Base-by-base conservation (phyloP, 2,797 vertebrate species). In the Coranthus polyacanthus region DNA sequence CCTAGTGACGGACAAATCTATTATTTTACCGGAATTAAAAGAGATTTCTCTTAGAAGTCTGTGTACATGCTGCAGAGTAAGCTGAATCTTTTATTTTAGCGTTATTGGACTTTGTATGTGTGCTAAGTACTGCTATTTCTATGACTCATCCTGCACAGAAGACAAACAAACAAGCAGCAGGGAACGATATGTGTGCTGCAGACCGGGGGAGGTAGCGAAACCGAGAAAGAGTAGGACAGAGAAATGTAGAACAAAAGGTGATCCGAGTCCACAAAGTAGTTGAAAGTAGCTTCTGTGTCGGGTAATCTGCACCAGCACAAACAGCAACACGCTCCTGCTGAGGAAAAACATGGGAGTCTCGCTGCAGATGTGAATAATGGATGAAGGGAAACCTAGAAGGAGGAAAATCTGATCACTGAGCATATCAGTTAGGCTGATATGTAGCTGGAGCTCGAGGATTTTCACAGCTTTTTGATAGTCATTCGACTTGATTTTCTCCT, bases 291-390 rank as follows among this genome's bases (percentile, higher is more conserved):
- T 54, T 50, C 24, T 45, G 17, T 24, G 6, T 11, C 36, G 36
- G 11, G 29, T 20, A 61, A 66, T 12, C 8, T 45, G 11, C 20
- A 49, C 26, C 36, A 13, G 10, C 17, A 50, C 16, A 67, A 20
- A 6, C 21, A 49, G 11, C 10, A 41, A 12, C 46, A 58, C 36
- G 22, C 21, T 21, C 18, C 15, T 10, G 20, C 39, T 0, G 26
- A 29, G 26, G 26, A 29, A 29, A 29, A 29, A 18, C 38, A 39
- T 29, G 26, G 26, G 12, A 4, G 12, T 43, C 38, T 65, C 44
- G 9, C 51, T 72, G 62, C 54, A 50, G 32, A 11, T 36, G 39
- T 86, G 50, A 79, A 81, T 79, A 70, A 81, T 79, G 41, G 26
- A 83, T 74, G 56, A 70, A 44, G 44, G 55, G 60, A 83, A 81